Percentiles rank a stretch among this genome's conserved stretches.
Conservation (phyloP, 2,113 vertebrate genomes). For the Struthidea cinerea region DNA sequence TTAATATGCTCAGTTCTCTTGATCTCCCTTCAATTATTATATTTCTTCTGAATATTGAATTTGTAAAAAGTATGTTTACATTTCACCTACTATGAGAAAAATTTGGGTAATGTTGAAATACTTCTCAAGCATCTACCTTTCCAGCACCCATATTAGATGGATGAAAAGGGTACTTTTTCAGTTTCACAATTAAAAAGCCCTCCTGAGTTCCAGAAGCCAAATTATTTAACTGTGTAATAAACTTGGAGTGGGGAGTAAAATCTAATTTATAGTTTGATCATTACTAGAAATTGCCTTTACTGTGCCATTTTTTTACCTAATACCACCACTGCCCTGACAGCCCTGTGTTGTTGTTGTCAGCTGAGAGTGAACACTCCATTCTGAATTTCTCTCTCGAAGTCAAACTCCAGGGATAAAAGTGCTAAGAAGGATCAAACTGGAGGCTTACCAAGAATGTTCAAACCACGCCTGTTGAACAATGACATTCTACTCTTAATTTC, state of each 20-base stretch:
- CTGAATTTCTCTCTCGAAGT: background rate
- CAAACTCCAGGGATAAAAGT: background rate
- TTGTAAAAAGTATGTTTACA: background rate
- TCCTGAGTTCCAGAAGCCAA: background rate
- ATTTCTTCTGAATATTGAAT: background rate
- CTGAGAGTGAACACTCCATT: background rate
- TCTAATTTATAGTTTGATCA: background rate
- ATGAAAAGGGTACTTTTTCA: background rate
- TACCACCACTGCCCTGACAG: background rate
- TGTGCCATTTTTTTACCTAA: background rate
- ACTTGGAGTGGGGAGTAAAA: background rate
- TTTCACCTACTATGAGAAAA: background rate
- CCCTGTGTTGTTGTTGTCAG: background rate
- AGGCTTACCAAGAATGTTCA: background rate
- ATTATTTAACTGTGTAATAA: background rate
- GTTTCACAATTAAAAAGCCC: background rate
- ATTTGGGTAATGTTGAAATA: background rate
- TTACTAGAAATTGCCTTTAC: background rate
- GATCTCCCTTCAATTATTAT: background rate
- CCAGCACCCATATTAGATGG: background rate
- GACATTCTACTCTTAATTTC: background rate
- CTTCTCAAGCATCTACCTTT: background rate
- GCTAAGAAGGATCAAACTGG: background rate
- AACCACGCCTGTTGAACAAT: background rate
- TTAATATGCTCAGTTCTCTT: background rate